These are phyloP conservation scores for Halcyon malimbica DNA, from an alignment of 2,113 vertebrate species.

Conservation along the genomic window DNA sequence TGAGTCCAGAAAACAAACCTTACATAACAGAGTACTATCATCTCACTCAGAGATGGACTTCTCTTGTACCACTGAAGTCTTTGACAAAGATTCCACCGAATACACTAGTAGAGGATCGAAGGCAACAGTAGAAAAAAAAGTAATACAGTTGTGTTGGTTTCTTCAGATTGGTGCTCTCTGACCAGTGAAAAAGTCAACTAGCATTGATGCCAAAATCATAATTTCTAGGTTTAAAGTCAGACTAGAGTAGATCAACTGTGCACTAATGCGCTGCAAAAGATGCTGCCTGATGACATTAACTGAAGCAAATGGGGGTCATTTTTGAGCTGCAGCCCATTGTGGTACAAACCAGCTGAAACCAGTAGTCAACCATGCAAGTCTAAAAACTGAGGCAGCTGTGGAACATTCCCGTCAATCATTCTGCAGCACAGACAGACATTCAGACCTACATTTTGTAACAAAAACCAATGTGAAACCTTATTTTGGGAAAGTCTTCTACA, in stretches of 20 bases:
- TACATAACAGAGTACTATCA: rapidly evolving
- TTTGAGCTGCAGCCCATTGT: background rate
- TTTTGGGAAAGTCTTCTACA: background rate
- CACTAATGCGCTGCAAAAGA: background rate
- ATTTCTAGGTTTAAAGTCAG: background rate
- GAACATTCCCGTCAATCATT: background rate
- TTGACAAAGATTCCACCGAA: background rate
- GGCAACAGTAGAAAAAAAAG: background rate
- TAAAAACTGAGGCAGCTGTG: background rate
- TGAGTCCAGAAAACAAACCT: background rate
- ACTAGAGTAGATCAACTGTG: background rate
- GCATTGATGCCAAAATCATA: background rate
- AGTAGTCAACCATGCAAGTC: background rate
- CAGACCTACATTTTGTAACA: background rate
- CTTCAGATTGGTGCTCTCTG: background rate
- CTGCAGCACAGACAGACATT: background rate
- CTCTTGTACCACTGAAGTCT: background rate
- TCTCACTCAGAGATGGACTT: background rate
- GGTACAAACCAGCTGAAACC: background rate
- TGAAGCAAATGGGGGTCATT: background rate
- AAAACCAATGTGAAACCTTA: background rate
- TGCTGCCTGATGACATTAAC: rapidly evolving
- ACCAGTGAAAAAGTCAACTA: background rate
- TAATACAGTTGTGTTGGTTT: background rate
- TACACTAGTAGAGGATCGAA: background rate